A percentile compares a stretch with the other conserved stretches of the same genome.
These are phyloP conservation scores for Cnemophilus loriae DNA, from an alignment of 2,113 vertebrate genomes.

Conservation along the genomic window DNA sequence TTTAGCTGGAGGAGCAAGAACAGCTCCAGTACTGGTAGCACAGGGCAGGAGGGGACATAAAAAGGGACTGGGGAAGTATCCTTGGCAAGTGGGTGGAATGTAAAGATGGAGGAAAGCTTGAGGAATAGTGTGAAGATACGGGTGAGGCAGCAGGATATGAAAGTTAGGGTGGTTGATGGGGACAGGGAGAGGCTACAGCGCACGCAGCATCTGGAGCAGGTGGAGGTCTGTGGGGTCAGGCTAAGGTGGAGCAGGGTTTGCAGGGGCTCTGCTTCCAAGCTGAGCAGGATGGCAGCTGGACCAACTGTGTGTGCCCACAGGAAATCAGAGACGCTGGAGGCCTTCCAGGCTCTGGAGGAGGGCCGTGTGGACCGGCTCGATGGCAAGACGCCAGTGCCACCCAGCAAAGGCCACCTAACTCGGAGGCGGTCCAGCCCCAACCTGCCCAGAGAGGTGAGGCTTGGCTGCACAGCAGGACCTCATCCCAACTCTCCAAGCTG, in stretches of 20 bases:
- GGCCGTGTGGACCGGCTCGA: slow-evolving; percentile 61
- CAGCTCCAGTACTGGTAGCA: neutral
- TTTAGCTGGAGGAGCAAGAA: neutral
- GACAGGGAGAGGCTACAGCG: rapidly evolving
- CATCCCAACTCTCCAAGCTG: neutral
- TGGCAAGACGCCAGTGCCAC: slow-evolving; percentile 50
- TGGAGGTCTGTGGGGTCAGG: neutral
- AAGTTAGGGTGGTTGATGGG: neutral
- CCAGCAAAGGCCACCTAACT: slow-evolving; percentile 58
- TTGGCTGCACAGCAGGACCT: neutral
- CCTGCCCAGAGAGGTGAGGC: slow-evolving; percentile 73
- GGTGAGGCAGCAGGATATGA: neutral
- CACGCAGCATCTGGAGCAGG: neutral
- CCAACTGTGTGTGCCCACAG: slow-evolving; percentile 33
- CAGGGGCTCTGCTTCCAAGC: neutral
- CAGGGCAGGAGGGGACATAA: neutral
- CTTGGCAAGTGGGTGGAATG: neutral
- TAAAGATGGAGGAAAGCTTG: neutral
- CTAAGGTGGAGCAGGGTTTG: neutral
- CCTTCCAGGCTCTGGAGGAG: slow-evolving; percentile 73
- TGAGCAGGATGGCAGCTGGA: neutral
- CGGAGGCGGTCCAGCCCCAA: slow-evolving; percentile 72
- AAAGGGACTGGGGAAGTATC: neutral
- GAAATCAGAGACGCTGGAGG: slow-evolving; percentile 73
- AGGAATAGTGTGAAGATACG: neutral